phyloP scores from a whole-genome alignment of 1,140 invertebrate genomes.

The Sycobia sp. region DNA sequence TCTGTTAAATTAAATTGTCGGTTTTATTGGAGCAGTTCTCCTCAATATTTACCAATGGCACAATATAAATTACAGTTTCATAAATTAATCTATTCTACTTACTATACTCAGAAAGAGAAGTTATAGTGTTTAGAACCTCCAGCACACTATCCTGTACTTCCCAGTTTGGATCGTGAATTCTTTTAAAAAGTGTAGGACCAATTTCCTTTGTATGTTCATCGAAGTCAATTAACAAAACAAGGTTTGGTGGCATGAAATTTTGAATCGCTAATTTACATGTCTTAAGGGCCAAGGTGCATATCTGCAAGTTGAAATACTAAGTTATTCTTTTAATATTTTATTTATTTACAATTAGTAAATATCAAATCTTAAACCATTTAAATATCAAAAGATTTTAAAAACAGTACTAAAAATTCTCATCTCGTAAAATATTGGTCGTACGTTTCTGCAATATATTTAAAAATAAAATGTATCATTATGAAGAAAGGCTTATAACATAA shows the following conservation, averaged over 20 bases:
- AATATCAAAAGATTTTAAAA: too few species aligned
- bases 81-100: conserved; percentile 49
- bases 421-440: too few species aligned
- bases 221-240: conserved; percentile 72
- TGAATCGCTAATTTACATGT: conserved; percentile 71
- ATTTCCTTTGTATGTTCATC: conserved; percentile 70
- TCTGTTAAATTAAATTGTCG: too few species aligned
- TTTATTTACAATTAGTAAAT: background rate
- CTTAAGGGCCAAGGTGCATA: conserved; percentile 71
- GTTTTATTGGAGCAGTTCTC: too few species aligned
- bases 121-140: conserved; percentile 72
- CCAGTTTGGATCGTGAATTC: conserved; percentile 74
- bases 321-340: background rate
- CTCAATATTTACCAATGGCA: too few species aligned
- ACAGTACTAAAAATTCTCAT: too few species aligned
- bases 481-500: too few species aligned
- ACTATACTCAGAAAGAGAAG: conserved; percentile 72
- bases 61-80: background rate
- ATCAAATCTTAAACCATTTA: too few species aligned
- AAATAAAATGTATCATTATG: too few species aligned
- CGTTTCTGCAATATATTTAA: too few species aligned
- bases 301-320: conserved; percentile 53
- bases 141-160: conserved; percentile 76
- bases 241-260: conserved; percentile 76
- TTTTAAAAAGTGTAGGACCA: conserved; percentile 69